Evolutionary conservation across 2,888 invertebrate genomes (phyloP).

Genomic region (Pinctada fucata): DNA sequence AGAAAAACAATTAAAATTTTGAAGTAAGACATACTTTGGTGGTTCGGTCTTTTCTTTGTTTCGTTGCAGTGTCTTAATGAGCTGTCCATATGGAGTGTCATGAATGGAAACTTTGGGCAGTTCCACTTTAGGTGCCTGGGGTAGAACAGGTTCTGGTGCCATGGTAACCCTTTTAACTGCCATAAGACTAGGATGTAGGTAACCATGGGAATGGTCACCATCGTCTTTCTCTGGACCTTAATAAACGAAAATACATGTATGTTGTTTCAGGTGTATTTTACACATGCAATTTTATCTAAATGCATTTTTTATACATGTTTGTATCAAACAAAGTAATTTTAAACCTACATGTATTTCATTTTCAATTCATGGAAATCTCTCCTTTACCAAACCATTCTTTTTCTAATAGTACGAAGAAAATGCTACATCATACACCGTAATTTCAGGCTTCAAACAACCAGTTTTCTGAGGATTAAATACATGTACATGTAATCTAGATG

Average conservation of each 20-base stretch:
- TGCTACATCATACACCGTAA: no score
- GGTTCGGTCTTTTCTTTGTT: not conserved
- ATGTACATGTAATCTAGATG: no score
- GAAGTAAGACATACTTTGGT: not conserved
- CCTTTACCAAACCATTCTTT: no score
- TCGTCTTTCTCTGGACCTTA: constrained; percentile 73
- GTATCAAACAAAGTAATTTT: no score
- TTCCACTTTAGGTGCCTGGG: constrained; percentile 31
- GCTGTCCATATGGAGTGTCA: constrained; percentile 74
- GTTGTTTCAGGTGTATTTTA: not conserved
- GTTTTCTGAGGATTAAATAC: no score
- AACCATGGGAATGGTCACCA: constrained; percentile 80
- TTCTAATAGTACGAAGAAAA: no score
- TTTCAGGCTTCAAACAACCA: no score
- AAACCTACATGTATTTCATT: no score
- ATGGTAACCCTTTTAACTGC: constrained; percentile 33
- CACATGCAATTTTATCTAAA: no score
- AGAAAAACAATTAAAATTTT: no score
- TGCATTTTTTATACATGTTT: no score
- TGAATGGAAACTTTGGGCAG: constrained; percentile 71
- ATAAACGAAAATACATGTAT: constrained; percentile 6
- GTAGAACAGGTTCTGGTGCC: constrained; percentile 56
- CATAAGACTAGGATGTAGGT: constrained; percentile 89
- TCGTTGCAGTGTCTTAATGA: constrained; percentile 62
- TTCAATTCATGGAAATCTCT: no score